Conservation (phyloP, 30 jellyfish, hydroid and myxozoan species). For the Cassiopea xamachana region DNA sequence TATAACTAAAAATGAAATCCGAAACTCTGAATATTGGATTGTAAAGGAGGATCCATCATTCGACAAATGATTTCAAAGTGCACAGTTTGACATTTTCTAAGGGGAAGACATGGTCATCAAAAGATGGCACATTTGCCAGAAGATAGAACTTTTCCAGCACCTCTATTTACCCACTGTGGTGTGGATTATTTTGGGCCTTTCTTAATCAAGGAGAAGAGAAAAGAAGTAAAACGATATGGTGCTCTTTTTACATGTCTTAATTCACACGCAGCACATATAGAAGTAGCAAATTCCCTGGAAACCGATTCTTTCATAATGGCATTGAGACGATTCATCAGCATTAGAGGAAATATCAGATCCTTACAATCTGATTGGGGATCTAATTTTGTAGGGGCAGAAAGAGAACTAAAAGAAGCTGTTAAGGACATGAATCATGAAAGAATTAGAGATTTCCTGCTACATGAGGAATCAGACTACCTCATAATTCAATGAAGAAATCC, state of each 20-base stretch:
- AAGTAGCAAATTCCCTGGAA: constrained; percentile 9
- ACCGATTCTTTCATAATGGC: constrained; percentile 52
- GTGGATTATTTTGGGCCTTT: constrained; percentile 64
- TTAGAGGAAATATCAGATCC: constrained; percentile 17
- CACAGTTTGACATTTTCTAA: constrained; percentile 13
- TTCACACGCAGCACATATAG: constrained; percentile 60
- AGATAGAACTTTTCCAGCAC: constrained; percentile 8
- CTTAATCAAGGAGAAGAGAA: constrained; percentile 21
- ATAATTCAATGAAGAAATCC: neutral
- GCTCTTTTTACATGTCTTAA: constrained; percentile 46
- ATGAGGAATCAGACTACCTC: neutral
- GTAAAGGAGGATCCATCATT: neutral
- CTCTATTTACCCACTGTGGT: constrained; percentile 47
- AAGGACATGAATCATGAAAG: neutral
- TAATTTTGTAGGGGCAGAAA: constrained; percentile 51
- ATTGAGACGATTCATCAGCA: constrained; percentile 5
- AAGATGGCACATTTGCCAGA: constrained; percentile 59
- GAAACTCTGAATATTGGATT: constrained; percentile 34
- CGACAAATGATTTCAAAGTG: constrained; percentile 22
- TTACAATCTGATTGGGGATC: constrained; percentile 43
- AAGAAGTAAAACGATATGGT: constrained; percentile 56
- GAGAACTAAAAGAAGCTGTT: neutral
- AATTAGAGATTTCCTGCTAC: neutral
- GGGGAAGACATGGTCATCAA: constrained; percentile 36
- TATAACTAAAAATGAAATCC: constrained; percentile 16